Evolutionary conservation across 2,888 invertebrate species (phyloP), one percentile per base, ranked within the genome.

Genomic region (Drosophila niveifrons): DNA sequence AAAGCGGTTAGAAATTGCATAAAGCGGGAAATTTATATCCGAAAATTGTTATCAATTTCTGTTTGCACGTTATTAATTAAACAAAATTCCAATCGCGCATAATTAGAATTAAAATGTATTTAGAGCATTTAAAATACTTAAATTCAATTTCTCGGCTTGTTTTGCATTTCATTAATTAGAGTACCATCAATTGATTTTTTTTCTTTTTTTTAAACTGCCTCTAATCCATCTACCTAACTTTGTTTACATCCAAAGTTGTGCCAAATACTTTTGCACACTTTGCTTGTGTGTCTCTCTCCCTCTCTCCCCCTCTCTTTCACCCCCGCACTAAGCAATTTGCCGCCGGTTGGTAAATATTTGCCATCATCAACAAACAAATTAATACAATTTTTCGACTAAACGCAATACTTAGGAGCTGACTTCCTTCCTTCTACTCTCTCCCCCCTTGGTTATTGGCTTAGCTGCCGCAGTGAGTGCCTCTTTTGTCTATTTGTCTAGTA

Each of bases 401-500:
- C 56, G 51, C 50, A 39, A 68, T 55, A 61, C 75, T 65, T 61
- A 46, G 41, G 41, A 51, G 11, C 9, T 4, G 31, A 48, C 6
- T 11, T 11, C 15, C 8, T 8, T 11, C 3, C 8, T n/a, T n/a
- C n/a, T n/a, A n/a, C n/a, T n/a, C n/a, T 9, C 1, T 8, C 18
- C 10, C 10, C 17, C 13, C 39, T 13, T 9, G 10, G 34, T 15
- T 41, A 43, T 39, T 31, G 53, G 29, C 31, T 41, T 34, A 17
- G 61, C 44, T 31, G 52, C 41, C 39, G 43, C 64, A 28, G 61
- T 57, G 56, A 66, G 74, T 34, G 63, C 39, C 65, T 50, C 59
- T 66, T 71, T 61, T 68, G 63, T 82, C 80, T 82, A 84, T 87
- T 82, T 86, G 83, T 86, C 84, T 78, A 81, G 85, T 88, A 83